A percentile compares a stretch with the other conserved stretches of the same genome.
phyloP scores from a whole-genome alignment of 2,113 vertebrate genomes.

The Pedetes capensis region DNA sequence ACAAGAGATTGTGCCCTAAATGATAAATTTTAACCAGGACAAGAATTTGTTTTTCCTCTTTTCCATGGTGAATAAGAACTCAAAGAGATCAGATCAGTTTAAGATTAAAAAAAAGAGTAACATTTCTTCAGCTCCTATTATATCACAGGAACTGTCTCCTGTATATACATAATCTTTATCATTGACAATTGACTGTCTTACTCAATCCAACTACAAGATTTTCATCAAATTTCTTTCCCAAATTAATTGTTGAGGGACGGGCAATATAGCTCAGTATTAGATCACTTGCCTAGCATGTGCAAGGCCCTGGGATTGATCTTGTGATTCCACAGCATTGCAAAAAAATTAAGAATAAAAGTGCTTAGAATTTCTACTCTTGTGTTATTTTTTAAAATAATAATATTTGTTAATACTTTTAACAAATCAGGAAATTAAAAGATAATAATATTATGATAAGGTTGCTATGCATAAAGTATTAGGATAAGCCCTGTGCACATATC shows the following conservation, averaged over 20 bases:
- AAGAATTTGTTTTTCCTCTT: background rate
- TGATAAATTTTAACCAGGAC: background rate
- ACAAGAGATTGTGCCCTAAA: background rate
- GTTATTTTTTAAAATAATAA: background rate
- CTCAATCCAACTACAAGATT: background rate
- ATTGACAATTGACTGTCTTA: background rate
- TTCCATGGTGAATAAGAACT: background rate
- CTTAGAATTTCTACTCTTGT: background rate
- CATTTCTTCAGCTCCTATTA: background rate
- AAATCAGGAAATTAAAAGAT: background rate
- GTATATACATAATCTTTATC: background rate
- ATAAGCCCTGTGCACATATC: background rate
- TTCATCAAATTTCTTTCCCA: slow-evolving; percentile 41
- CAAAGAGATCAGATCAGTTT: background rate
- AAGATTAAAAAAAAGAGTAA: background rate
- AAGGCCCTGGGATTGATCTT: too few relatives aligned
- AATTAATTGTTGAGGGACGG: background rate
- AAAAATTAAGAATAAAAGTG: too few relatives aligned
- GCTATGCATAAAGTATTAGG: background rate
- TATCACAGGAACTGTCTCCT: background rate
- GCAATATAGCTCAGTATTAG: background rate
- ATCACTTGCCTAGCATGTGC: too few relatives aligned
- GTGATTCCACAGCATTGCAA: too few relatives aligned
- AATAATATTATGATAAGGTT: background rate
- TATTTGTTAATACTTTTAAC: slow-evolving; percentile 1